Evolutionary conservation across 1,140 invertebrate species (phyloP), one percentile per base, ranked within the genome.

Genomic region (Heliconius hewitsoni): DNA sequence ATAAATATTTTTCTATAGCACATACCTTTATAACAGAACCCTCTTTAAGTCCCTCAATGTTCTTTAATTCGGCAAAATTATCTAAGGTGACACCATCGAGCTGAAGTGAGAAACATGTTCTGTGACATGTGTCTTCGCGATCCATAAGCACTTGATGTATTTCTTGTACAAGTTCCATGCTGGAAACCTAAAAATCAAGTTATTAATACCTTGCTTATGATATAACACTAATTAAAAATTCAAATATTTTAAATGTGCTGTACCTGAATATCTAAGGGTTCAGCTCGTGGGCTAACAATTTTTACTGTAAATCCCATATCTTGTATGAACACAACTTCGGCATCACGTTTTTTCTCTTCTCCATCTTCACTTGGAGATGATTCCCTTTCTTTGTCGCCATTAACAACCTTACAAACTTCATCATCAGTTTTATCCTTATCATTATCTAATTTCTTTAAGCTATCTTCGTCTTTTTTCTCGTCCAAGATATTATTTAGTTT

Each of bases 131-230:
- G 89, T 99, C 99, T 93, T 99, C 99, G 50, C 98, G 95, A 91
- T 99, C 99, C 98, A 99, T 99, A 11, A 99, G 95, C 73, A 99
- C 95, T 94, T 99, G 99, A 92, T 99, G 98, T 74, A 99, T 99
- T 95, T 99, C 99, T 95, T 99, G 99, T 0, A 99, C 98, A 57
- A 99, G 95, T 93, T 99, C 99, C 97, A 99, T 98, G 89, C 98
- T 99, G 18, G 98, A 99, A 3, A 99, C 98, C 97, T 98, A 83
- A 74, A 60, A 23, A 77, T 55, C 16, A 73, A 74, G 74, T 9
- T 8, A 71, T 71, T 3, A 46, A 77, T 46, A 71, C 30, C 8
- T 23, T 60, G 55, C 55, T 37, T 37, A 6, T 37, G 5, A n/a
- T 57, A 50, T 34, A 6, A 71, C n/a, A 27, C 42, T 30, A 34